Evolutionary conservation across 2,797 vertebrate genomes (phyloP), one percentile per base, ranked within the genome.

Genomic region (Hippoglossus hippoglossus): DNA sequence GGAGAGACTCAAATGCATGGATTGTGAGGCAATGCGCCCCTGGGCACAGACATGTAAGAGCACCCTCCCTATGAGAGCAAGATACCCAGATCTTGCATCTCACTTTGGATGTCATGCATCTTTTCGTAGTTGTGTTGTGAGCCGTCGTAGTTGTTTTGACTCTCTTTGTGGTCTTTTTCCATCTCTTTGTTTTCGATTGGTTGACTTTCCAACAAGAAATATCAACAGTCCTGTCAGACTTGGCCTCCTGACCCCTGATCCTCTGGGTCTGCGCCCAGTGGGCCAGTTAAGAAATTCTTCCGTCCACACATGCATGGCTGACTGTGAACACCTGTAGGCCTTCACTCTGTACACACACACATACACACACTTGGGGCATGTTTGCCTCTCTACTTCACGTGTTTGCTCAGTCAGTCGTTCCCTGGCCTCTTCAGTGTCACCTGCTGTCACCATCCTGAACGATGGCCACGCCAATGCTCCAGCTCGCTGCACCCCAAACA

Each of bases 361-460:
- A 63, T 57, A 71, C 62, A 50, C 74, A 56, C 21, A 66, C 69
- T 22, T 10, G 22, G 3, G 2, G 9, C 56, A 61, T 60, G 63
- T 78, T 74, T 65, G 57, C 26, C 19, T 62, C 36, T 12, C 41
- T 60, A 62, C 19, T 46, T 63, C 25, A 47, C 28, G 22, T 68
- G 59, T 85, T 82, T 78, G 65, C 63, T 59, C 67, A 51, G 63
- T 39, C 51, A 57, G 76, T 50, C 69, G 55, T 13, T 69, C 41
- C 22, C 49, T 58, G 77, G 53, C 64, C 75, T 77, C 57, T 69
- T n/a, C 22, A 39, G 36, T 41, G 21, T 41, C 50, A 25, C 25
- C 52, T 18, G 49, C 64, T 80, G 73, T 66, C 54, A 46, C 34
- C 22, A 0, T 8, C 36, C 39, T 82, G 69, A 79, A 54, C 24